Base-by-base conservation (phyloP, 2,113 vertebrate genomes). In the Rhadina sibilatrix region DNA sequence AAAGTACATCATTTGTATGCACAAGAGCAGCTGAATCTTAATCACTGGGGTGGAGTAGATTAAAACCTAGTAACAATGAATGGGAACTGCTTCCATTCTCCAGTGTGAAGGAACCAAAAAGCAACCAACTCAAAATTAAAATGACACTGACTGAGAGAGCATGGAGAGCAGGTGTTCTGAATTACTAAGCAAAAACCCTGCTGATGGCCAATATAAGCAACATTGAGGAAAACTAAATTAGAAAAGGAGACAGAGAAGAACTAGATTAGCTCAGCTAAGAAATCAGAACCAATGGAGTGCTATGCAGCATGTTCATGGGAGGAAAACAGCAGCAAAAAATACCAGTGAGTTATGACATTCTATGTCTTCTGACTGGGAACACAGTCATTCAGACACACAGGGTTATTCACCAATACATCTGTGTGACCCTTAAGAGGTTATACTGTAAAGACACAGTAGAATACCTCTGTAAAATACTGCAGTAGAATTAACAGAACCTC, bases 361-460 rank as follows among this genome's bases (percentile, higher is more conserved):
- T 3, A 69, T 20, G 37, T 74, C 46, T 68, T 69, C 30, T 64
- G 49, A 53, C 19, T 60, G 21, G 77, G n/a, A 30, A 65, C 22
- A 33, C 8, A 42, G 30, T 11, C 19, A n/a, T 59, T 84, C 52
- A 85, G 17, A 66, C 42, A 42, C 11, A 40, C 35, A 57, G 5
- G 17, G 25, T 14, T 42, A 75, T 33, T 17, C 47, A 61, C 4
- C 22, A 35, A 11, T 25, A 71, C 0, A 0, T 12, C 27, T n/a
- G 4, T 12, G 28, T 24, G 57, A 74, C 6, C 16, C 31, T 35
- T 46, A 16, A 37, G 11, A 46, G 31, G 11, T 33, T 44, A 40
- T 9, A 66, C 7, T 31, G 16, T 44, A 70, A 91, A 80, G 71
- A 59, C 14, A 42, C 2, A 40, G 25, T 12, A 68, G 35, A 87